Evolutionary conservation across 2,113 vertebrate genomes (phyloP).

Genomic region (Corvus moneduloides): DNA sequence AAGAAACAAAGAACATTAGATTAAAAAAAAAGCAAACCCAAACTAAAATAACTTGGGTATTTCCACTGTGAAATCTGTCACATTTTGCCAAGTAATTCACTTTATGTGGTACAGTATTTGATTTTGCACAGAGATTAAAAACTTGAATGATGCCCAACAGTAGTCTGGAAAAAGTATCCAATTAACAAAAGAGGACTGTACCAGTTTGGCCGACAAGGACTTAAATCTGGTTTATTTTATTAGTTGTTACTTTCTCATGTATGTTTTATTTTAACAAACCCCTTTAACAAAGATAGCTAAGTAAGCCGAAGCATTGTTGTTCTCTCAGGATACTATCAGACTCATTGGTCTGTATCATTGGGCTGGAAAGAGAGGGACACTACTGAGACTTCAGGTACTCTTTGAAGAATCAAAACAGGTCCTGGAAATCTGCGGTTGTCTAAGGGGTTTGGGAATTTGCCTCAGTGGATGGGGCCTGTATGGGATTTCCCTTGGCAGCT

Average conservation of each 20-base stretch:
- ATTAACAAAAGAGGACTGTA: neutral
- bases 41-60: conserved; percentile 7
- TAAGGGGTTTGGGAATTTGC: neutral
- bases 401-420: neutral
- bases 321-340: neutral
- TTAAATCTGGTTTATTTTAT: neutral
- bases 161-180: neutral
- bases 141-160: neutral
- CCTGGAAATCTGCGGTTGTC: neutral
- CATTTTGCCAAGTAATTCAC: conserved; percentile 1
- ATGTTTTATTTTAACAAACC: neutral
- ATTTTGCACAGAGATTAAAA: neutral
- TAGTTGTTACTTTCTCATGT: neutral
- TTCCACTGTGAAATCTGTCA: conserved; percentile 4
- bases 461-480: neutral
- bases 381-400: neutral
- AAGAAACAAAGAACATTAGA: conserved; percentile 30
- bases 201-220: too few species aligned
- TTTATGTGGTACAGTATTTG: neutral
- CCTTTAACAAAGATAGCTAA: neutral
- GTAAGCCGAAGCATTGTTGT: neutral
- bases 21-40: neutral
- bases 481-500: neutral
- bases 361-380: neutral
- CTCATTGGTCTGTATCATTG: neutral